Conservation (phyloP, 2,888 invertebrate species). For the Hypselothyrea guttata region DNA sequence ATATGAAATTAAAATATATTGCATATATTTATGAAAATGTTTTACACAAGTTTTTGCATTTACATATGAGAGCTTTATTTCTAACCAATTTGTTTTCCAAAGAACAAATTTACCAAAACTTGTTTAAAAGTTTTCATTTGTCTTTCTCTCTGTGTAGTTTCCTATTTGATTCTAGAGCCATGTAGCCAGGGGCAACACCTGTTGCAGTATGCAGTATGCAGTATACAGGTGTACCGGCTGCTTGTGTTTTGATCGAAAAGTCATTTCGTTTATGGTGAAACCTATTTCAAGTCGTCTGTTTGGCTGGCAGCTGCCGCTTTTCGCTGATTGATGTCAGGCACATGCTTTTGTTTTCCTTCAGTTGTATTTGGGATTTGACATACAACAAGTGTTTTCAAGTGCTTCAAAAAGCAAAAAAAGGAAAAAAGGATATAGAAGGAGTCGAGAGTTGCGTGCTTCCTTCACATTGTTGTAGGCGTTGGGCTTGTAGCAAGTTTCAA, state of each 20-base stretch:
- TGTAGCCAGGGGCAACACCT: constrained; percentile 53
- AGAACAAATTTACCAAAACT: too few relatives aligned
- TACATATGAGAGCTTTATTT: too few relatives aligned
- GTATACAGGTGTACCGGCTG: constrained; percentile 22
- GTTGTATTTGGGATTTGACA: constrained; percentile 31
- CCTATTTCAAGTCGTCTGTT: constrained; percentile 9
- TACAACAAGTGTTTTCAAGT: constrained; percentile 72
- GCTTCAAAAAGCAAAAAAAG: too few relatives aligned
- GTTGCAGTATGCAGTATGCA: constrained; percentile 48
- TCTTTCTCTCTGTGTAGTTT: background rate
- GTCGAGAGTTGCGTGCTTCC: constrained; percentile 57
- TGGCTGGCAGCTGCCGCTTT: constrained; percentile 45
- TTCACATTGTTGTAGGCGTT: constrained; percentile 53
- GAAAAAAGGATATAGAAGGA: too few relatives aligned
- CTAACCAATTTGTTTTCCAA: too few relatives aligned
- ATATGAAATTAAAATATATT: too few relatives aligned
- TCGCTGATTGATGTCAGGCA: constrained; percentile 50
- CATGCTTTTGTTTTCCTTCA: constrained; percentile 2
- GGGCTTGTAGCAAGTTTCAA: constrained; percentile 57
- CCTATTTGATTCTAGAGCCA: background rate
- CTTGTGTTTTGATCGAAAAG: constrained; percentile 59
- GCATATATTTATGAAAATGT: too few relatives aligned
- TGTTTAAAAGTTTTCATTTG: too few relatives aligned
- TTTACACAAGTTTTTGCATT: too few relatives aligned
- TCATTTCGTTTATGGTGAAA: constrained; percentile 24